phyloP scores from a whole-genome alignment of 2,888 invertebrate genomes.

The Pristionchus arcanus region DNA sequence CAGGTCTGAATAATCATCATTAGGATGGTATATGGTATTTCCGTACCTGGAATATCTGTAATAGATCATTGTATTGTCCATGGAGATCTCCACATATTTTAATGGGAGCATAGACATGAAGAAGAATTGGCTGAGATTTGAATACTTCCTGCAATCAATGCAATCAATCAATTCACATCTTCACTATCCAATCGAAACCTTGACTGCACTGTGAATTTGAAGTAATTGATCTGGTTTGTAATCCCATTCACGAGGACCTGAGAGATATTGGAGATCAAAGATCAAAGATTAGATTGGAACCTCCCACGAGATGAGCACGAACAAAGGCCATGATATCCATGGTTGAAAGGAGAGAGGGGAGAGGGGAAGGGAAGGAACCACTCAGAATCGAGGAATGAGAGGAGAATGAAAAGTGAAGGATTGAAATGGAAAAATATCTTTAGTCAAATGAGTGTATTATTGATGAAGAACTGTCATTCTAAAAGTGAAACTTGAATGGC shows the following conservation, averaged over 20 bases:
- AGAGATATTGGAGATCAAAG: constrained; percentile 1
- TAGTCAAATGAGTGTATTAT: too few species aligned
- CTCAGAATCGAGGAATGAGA: too few species aligned
- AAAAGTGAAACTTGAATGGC: too few species aligned
- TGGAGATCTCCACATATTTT: constrained; percentile 66
- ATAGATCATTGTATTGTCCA: constrained; percentile 65
- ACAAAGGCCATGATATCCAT: constrained; percentile 40
- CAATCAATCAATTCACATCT: not conserved
- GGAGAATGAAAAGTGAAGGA: too few species aligned
- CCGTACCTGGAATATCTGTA: constrained; percentile 63
- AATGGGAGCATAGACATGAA: constrained; percentile 60
- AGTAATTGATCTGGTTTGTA: constrained; percentile 31
- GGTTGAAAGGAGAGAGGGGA: not conserved
- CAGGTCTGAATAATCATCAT: constrained; percentile 57
- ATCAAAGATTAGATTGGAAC: constrained; percentile 15
- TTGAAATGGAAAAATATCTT: too few species aligned
- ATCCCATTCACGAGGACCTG: constrained; percentile 50
- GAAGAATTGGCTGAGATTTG: constrained; percentile 55
- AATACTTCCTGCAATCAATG: constrained; percentile 53
- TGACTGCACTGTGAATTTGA: constrained; percentile 11
- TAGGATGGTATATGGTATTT: not conserved
- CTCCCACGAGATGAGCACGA: constrained; percentile 43
- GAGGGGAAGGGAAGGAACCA: too few species aligned
- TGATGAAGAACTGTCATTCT: too few species aligned
- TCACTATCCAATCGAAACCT: constrained; percentile 11